Base-by-base conservation (phyloP, 2,797 vertebrate genomes). In the Jordanella pulchra region DNA sequence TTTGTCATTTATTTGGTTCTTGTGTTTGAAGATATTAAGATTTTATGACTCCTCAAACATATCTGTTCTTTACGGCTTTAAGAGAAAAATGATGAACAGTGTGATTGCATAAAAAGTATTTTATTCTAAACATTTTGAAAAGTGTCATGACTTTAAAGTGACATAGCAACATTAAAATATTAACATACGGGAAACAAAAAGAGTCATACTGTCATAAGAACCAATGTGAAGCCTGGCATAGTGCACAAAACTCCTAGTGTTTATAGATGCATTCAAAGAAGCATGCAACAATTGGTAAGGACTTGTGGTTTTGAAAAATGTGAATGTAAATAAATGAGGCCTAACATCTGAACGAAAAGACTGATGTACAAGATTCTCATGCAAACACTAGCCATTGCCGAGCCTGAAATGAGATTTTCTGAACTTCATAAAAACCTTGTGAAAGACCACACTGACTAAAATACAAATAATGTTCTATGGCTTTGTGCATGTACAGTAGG, bases 101-200 rank as follows among this genome's bases (percentile, higher is more conserved):
- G 10, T 67, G 47, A 80, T 69, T 76, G 39, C 67, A 85, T 90
- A 86, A 75, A 86, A 93, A 91, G 91, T 81, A 70, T 77, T 92
- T 94, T 92, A 92, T 91, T 92, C 77, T 87, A 88, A 89, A 86
- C 67, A 25, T 72, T 91, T 66, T 86, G 74, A 87, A 89, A 93
- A 81, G 76, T 86, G 71, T 79, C 45, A 78, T 83, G 74, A 72
- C 30, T 69, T 73, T 74, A 65, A 83, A 51, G 68, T 64, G 81
- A 89, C 86, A 82, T 67, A 81, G 71, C 27, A 48, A 83, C 76
- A 79, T 72, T 30, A 78, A 86, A 56, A 78, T 78, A 76, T 83
- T 42, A 80, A 86, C 78, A 78, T 67, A 86, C 42, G 71, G 78
- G 70, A 84, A 82, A 80, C 64, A 82, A 65, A 68, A 18, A 39